Conservation (phyloP, 2,797 vertebrate species). For the Ctenosaura bakeri region DNA sequence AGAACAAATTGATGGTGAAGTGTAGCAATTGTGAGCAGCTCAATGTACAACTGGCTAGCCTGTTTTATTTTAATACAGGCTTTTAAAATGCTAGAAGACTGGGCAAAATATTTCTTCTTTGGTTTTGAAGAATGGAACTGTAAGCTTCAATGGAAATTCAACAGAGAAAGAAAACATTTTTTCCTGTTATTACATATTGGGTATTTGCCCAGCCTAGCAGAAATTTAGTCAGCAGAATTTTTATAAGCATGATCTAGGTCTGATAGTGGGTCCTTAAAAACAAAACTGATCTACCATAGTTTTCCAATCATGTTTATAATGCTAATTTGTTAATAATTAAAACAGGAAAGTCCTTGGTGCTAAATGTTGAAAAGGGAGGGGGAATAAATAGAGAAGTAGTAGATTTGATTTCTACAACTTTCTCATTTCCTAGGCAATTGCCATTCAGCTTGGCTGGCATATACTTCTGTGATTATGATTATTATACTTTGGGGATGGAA, state of each 20-base stretch:
- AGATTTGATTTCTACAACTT: not conserved
- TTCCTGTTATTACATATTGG: not conserved
- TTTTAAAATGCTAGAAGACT: constrained; percentile 23
- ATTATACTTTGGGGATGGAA: too few species aligned
- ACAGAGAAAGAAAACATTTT: not conserved
- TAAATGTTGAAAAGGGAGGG: not conserved
- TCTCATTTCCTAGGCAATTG: not conserved
- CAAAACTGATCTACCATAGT: not conserved
- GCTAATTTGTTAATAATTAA: constrained; percentile 14
- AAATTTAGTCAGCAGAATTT: not conserved
- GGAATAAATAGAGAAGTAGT: not conserved
- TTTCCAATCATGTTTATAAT: constrained; percentile 11
- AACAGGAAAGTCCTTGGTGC: not conserved
- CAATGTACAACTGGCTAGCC: not conserved
- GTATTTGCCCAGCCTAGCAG: not conserved
- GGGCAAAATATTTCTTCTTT: constrained; percentile 31
- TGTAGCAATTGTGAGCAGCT: not conserved
- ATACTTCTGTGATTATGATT: not conserved
- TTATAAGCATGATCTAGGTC: not conserved
- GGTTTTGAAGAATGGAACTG: not conserved
- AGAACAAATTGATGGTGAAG: not conserved
- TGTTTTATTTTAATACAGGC: constrained; percentile 13
- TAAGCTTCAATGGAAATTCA: constrained; percentile 23
- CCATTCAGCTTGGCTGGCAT: not conserved
- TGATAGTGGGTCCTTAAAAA: not conserved